Evolutionary conservation across 2,113 vertebrate genomes (phyloP), one percentile per base, ranked within the genome.

Genomic region (Pitta sordida): DNA sequence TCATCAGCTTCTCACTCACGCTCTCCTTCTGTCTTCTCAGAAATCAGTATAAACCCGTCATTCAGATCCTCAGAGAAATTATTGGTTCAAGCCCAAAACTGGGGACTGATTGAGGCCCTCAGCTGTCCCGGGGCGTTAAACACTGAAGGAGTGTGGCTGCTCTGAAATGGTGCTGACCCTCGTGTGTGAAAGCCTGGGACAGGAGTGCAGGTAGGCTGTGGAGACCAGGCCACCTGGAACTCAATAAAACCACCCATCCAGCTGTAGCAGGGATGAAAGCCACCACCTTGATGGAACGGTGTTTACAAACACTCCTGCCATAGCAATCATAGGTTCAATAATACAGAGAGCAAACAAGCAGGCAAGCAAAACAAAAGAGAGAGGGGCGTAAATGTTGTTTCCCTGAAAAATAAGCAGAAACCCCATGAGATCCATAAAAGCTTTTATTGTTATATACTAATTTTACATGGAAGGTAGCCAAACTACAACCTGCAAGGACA

Each of bases 181-280:
- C 0, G 0, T 0, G 3, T 2, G 23, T 2, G 22, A 22, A 20
- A 78, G 5, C 34, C 59, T 22, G 29, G 46, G 43, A 17, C 17
- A 8, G 41, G 16, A 32, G 17, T 2, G 16, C 3, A 7, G 37
- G 51, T 21, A n/a, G 46, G 13, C 7, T 39, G 49, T 0, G 0
- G 36, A 37, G 7, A 49, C 11, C 17, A 8, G n/a, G 55, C 46
- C 43, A 14, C 7, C 10, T 34, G 3, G 4, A 37, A 32, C 48
- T 34, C 5, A 0, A 0, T 3, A 11, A 65, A 56, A 30, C 11
- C 19, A 32, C 56, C 46, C 19, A 7, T 7, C 34, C 11, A 7
- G 10, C 55, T 43, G 46, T 19, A 63, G 48, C 48, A 27, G 44
- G 32, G 58, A 6, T 15, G 32, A 48, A 63, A 3, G 1, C n/a